Percentiles rank a stretch among this genome's conserved stretches.
phyloP scores from a whole-genome alignment of 2,888 invertebrate species.

The Cantharis rustica region DNA sequence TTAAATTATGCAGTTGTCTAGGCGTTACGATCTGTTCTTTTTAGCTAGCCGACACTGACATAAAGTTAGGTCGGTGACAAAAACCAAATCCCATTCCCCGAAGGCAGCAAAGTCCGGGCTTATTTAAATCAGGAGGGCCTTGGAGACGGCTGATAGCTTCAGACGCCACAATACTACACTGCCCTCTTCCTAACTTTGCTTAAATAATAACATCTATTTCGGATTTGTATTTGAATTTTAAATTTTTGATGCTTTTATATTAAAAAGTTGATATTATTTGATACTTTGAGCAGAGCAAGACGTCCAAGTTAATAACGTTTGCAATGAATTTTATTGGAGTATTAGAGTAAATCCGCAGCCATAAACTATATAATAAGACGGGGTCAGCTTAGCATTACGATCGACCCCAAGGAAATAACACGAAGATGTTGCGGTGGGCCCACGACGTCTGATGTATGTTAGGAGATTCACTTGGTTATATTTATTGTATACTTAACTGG shows the following conservation, averaged over 20 bases:
- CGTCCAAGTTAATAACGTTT: slow-evolving; percentile 19
- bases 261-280: not conserved
- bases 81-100: slow-evolving; percentile 55
- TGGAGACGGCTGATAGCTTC: slow-evolving; percentile 56
- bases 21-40: slow-evolving; percentile 49
- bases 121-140: slow-evolving; percentile 56
- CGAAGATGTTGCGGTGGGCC: slow-evolving; percentile 48
- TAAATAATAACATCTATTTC: slow-evolving; percentile 32
- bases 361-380: slow-evolving; percentile 33
- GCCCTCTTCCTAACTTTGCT: slow-evolving; percentile 49
- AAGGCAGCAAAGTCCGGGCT: slow-evolving; percentile 53
- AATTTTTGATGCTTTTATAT: slow-evolving; percentile 25
- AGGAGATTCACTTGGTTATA: slow-evolving; percentile 53
- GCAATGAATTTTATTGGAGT: slow-evolving; percentile 30
- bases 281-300: not conserved
- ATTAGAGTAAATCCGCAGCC: slow-evolving; percentile 30
- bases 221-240: slow-evolving; percentile 29
- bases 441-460: slow-evolving; percentile 52
- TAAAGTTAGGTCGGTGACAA: slow-evolving; percentile 54
- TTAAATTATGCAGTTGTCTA: slow-evolving; percentile 44
- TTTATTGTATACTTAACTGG: slow-evolving; percentile 57
- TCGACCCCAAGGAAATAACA: slow-evolving; percentile 53
- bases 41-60: slow-evolving; percentile 52
- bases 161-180: slow-evolving; percentile 55
- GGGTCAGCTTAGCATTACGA: slow-evolving; percentile 42